phyloP scores from a whole-genome alignment of 1,140 invertebrate genomes.

The Pogonomyrmex californicus region DNA sequence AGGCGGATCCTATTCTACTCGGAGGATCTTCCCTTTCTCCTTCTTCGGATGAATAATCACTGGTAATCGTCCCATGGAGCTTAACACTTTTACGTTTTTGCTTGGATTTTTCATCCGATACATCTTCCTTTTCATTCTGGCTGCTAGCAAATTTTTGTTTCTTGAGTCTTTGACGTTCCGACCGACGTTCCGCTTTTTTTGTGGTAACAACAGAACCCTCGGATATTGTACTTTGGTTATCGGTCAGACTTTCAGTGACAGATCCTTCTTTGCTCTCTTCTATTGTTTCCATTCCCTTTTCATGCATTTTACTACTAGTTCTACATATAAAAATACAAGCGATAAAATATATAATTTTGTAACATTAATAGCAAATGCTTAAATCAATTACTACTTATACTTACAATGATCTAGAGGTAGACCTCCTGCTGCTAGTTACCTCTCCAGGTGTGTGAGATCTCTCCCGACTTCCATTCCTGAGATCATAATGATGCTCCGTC shows the following conservation, averaged over 20 bases:
- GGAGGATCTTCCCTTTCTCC: slow-evolving; percentile 81
- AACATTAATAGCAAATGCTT: not conserved
- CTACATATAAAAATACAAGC: slow-evolving; percentile 44
- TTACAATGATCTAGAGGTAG: slow-evolving; percentile 78
- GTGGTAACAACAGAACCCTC: slow-evolving; percentile 70
- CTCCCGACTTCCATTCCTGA: slow-evolving; percentile 81
- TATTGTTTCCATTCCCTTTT: slow-evolving; percentile 80
- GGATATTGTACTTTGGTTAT: slow-evolving; percentile 62
- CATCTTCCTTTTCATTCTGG: slow-evolving; percentile 77
- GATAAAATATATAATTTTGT: not conserved
- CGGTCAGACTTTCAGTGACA: slow-evolving; percentile 33
- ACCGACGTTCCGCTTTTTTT: slow-evolving; percentile 80
- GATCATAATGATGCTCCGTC: slow-evolving; percentile 81
- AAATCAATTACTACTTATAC: slow-evolving; percentile 1
- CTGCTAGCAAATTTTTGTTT: slow-evolving; percentile 81
- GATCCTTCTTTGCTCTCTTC: slow-evolving; percentile 65
- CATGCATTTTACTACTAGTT: slow-evolving; percentile 74
- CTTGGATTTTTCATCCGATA: slow-evolving; percentile 58
- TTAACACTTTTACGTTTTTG: slow-evolving; percentile 73
- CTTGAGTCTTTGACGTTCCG: slow-evolving; percentile 82
- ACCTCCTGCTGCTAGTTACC: slow-evolving; percentile 77
- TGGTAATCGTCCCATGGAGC: slow-evolving; percentile 77
- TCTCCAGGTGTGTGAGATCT: slow-evolving; percentile 83
- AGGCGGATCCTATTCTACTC: slow-evolving; percentile 78
- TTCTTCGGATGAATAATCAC: slow-evolving; percentile 85